Evolutionary conservation across 2,888 invertebrate genomes (phyloP), one percentile per base, ranked within the genome.

Genomic region (Aradus depressus): DNA sequence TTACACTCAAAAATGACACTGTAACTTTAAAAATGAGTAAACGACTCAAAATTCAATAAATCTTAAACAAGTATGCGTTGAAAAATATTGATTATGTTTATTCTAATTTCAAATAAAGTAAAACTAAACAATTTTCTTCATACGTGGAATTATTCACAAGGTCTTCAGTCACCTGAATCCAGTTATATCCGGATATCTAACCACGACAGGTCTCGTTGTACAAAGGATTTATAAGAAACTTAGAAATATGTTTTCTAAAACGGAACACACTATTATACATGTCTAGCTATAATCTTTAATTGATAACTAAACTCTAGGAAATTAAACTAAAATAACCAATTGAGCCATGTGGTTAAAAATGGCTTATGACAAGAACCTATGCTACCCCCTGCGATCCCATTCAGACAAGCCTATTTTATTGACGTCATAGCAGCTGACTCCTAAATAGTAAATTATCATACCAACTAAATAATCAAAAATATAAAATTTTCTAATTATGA

Each of bases 121-220:
- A 26, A 42, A 42, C 42, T 28, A 25, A 25, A 26, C 25, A 42
- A 50, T 16, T 37, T 35, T 26, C 50, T 37, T 35, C 19, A 37
- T 31, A 23, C 32, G 44, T 37, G 42, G 51, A 45, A 35, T 47
- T 25, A 52, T 44, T 35, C 26, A 52, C 53, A 51, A 54, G 51
- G 57, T 44, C 47, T 47, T 38, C 28, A 47, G 51, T 45, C 26
- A 53, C 44, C 25, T 48, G 48, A 41, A 57, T 53, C 57, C 57
- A 57, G 57, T 57, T 57, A 51, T 54, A 52, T 57, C 57, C 57
- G 57, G 57, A 55, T 55, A 47, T 31, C 53, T 55, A 53, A 56
- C 56, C 53, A 56, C 56, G 56, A 56, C 56, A 53, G 48, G 51
- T 53, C 42, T 45, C 49, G 41, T 41, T 49, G 19, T 16, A 49